A percentile compares a stretch with the other conserved stretches of the same genome.
phyloP scores from a whole-genome alignment of 2,113 vertebrate genomes.

The Galeopterus variegatus region DNA sequence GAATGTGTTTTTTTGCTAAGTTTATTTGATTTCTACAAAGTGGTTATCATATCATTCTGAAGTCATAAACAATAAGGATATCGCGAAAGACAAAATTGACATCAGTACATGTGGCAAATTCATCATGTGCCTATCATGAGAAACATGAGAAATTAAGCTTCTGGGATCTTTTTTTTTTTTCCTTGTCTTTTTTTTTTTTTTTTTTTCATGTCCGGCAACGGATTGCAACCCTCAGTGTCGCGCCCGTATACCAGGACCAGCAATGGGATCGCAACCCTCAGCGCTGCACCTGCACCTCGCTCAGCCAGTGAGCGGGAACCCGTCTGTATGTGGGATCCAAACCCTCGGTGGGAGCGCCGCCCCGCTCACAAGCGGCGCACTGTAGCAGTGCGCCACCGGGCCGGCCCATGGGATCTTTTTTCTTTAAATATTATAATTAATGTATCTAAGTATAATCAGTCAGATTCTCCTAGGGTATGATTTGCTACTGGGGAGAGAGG shows the following conservation, averaged over 20 bases:
- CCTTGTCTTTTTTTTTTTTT: no score
- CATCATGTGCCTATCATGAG: not conserved
- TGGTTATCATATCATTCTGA: not conserved
- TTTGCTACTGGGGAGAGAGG: not conserved
- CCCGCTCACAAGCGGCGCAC: no score
- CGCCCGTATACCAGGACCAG: no score
- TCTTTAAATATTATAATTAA: conserved; percentile 12
- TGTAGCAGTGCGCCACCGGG: no score
- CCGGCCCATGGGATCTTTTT: not conserved
- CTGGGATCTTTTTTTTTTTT: conserved; percentile 9
- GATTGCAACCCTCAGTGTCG: no score
- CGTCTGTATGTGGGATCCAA: no score
- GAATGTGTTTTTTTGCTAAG: not conserved
- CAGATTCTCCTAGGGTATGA: not conserved
- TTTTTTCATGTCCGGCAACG: no score
- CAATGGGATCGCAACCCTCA: no score
- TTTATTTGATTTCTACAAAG: conserved; percentile 26
- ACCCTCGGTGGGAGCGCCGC: no score
- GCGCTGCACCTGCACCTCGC: no score
- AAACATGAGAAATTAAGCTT: conserved; percentile 13
- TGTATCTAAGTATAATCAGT: conserved; percentile 10
- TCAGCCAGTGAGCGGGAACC: no score
- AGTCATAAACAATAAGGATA: not conserved
- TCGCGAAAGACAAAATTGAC: not conserved
- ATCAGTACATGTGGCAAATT: not conserved